These are phyloP conservation scores for Pygoscelis adeliae DNA, from an alignment of 2,113 vertebrate species.

Conservation along the genomic window DNA sequence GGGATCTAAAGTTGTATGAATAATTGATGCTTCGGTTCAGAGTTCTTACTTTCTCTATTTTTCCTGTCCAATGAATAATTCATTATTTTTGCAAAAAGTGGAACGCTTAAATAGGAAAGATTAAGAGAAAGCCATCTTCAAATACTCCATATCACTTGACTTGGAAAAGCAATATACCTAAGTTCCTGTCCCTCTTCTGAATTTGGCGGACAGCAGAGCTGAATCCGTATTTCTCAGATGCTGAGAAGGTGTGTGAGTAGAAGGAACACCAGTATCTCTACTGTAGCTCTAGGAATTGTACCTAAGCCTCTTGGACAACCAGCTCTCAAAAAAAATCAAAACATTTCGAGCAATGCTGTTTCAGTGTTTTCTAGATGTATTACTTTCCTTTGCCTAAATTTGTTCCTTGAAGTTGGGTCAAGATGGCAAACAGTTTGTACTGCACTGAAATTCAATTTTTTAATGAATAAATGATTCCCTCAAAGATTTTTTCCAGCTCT, in stretches of 20 bases:
- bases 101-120: slow-evolving; percentile 48
- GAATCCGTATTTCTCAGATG: background rate
- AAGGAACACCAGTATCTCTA: background rate
- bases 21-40: slow-evolving; percentile 60
- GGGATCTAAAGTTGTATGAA: slow-evolving; percentile 54
- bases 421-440: background rate
- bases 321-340: background rate
- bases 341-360: background rate
- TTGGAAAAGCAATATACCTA: slow-evolving; percentile 2
- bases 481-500: background rate
- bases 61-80: slow-evolving; percentile 60
- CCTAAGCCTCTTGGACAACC: background rate
- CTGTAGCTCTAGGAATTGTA: background rate
- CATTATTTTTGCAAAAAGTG: slow-evolving; percentile 49
- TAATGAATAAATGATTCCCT: background rate
- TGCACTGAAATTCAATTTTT: background rate
- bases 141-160: background rate
- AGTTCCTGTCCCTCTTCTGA: background rate
- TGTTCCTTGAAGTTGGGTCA: background rate
- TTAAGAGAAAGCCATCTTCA: slow-evolving; percentile 43
- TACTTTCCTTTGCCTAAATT: background rate
- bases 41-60: slow-evolving; percentile 50
- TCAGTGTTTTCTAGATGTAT: background rate
- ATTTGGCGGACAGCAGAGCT: background rate
- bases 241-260: background rate